Evolutionary conservation across 2,888 invertebrate species (phyloP).

Genomic region (Agrotis exclamationis): DNA sequence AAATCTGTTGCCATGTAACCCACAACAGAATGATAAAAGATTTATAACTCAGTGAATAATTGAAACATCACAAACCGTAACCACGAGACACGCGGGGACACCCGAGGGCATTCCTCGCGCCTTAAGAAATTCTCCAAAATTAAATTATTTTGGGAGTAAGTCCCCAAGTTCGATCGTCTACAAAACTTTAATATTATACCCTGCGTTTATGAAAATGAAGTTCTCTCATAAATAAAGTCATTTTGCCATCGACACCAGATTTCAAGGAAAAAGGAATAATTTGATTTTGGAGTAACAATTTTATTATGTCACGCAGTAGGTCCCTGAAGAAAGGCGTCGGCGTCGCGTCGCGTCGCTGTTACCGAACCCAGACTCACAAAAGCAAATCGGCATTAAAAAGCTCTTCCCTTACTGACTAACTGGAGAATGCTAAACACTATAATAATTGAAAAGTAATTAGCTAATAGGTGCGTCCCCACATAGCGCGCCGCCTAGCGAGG

Average conservation of each 20-base stretch:
- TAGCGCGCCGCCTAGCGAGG: too few relatives aligned
- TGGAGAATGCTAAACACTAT: too few relatives aligned
- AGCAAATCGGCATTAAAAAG: too few relatives aligned
- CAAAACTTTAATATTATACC: slow-evolving; percentile 27
- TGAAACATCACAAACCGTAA: slow-evolving; percentile 25
- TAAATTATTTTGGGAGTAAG: slow-evolving; percentile 38
- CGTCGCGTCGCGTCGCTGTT: too few relatives aligned
- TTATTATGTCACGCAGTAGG: too few relatives aligned
- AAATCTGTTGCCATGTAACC: slow-evolving; percentile 35
- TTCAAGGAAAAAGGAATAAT: slow-evolving; percentile 1
- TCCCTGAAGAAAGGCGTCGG: too few relatives aligned
- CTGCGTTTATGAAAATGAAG: slow-evolving; percentile 19
- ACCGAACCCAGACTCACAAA: too few relatives aligned
- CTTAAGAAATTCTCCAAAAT: slow-evolving; percentile 35
- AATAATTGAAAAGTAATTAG: too few relatives aligned
- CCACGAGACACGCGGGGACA: not conserved
- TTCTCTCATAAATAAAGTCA: slow-evolving; percentile 28
- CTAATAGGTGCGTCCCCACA: too few relatives aligned
- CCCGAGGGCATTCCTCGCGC: slow-evolving; percentile 19
- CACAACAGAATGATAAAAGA: slow-evolving; percentile 26
- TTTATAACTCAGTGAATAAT: slow-evolving; percentile 53
- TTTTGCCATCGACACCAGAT: not conserved
- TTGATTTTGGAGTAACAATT: slow-evolving; percentile 1
- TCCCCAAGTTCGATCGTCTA: slow-evolving; percentile 17
- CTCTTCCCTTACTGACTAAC: too few relatives aligned